Base-by-base conservation (phyloP, 1,140 invertebrate genomes). In the Micrasema minimum region DNA sequence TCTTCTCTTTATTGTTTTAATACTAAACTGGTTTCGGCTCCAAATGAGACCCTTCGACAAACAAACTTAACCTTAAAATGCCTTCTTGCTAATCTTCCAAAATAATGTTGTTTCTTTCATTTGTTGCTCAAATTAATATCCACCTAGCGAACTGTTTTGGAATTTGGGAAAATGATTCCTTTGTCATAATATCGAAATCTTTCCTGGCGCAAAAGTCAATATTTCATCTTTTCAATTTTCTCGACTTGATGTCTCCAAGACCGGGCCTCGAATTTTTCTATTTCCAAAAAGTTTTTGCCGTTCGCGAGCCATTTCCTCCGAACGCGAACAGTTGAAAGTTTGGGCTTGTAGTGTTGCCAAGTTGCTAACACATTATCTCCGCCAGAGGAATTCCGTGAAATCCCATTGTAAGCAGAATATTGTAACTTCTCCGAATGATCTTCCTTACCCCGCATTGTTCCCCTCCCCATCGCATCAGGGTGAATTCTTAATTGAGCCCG, bases 1-100 rank as follows among this genome's bases (percentile, higher is more conserved):
- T 22, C 53, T 57, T 57, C 53, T n/a, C n/a, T 57, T 57, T 57
- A 57, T 57, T 57, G 53, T 57, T 57, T 57, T 10, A 35, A 35
- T n/a, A n/a, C n/a, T n/a, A n/a, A n/a, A n/a, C n/a, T n/a, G n/a
- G n/a, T n/a, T n/a, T n/a, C n/a, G n/a, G n/a, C 7, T 11, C n/a
- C 31, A 51, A 57, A 57, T 57, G 53, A 35, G 53, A n/a, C 53
- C 23, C 18, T 57, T 57, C 53, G 37, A 37, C 31, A 37, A 51
- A 51, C n/a, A n/a, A n/a, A n/a, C n/a, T n/a, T 51, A 51, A 45
- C 43, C n/a, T 45, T 45, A 14, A 14, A 45, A 16, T 45, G 18
- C 43, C n/a, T 45, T 16, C 43, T 14, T 16, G 43, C 1, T n/a
- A 2, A 14, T 45, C n/a, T 16, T n/a, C n/a, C n/a, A n/a, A n/a